phyloP scores from a whole-genome alignment of 2,113 vertebrate species.

The Holacanthus passer region DNA sequence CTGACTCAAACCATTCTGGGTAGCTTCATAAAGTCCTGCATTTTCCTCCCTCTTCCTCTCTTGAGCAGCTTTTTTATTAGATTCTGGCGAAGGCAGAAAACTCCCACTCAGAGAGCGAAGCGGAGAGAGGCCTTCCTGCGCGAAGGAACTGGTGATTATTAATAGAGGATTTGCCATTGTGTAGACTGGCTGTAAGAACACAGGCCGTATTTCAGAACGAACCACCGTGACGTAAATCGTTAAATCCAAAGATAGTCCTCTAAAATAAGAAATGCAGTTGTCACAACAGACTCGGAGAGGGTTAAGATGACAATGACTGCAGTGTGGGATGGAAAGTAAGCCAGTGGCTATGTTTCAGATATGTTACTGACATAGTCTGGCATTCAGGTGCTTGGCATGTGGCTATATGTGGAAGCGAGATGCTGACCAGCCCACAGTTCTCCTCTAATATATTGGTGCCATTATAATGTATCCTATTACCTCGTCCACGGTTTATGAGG shows the following conservation, averaged over 20 bases:
- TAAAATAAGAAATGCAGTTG: conserved; percentile 65
- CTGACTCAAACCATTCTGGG: conserved; percentile 45
- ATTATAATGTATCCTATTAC: conserved; percentile 47
- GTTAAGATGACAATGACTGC: conserved; percentile 20
- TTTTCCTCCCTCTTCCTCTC: conserved; percentile 37
- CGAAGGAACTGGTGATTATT: conserved; percentile 53
- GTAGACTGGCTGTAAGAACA: conserved; percentile 31
- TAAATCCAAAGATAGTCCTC: conserved; percentile 31
- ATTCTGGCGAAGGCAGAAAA: conserved; percentile 51
- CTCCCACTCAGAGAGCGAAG: conserved; percentile 40
- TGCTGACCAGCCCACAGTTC: conserved; percentile 1
- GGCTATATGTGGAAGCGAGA: conserved; percentile 34
- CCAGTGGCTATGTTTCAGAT: conserved; percentile 34
- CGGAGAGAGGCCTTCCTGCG: conserved; percentile 36
- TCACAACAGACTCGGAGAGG: conserved; percentile 23
- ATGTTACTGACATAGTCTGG: conserved; percentile 25
- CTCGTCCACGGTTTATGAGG: conserved; percentile 42
- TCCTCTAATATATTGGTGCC: not conserved
- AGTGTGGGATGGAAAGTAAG: conserved; percentile 16
- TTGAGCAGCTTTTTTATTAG: conserved; percentile 65
- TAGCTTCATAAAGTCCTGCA: conserved; percentile 54
- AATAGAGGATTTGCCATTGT: conserved; percentile 59
- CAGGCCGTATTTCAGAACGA: conserved; percentile 17
- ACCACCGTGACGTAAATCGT: conserved; percentile 49
- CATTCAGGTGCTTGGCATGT: conserved; percentile 9